Base-by-base conservation (phyloP, 2,113 vertebrate genomes). In the Callipepla californica region DNA sequence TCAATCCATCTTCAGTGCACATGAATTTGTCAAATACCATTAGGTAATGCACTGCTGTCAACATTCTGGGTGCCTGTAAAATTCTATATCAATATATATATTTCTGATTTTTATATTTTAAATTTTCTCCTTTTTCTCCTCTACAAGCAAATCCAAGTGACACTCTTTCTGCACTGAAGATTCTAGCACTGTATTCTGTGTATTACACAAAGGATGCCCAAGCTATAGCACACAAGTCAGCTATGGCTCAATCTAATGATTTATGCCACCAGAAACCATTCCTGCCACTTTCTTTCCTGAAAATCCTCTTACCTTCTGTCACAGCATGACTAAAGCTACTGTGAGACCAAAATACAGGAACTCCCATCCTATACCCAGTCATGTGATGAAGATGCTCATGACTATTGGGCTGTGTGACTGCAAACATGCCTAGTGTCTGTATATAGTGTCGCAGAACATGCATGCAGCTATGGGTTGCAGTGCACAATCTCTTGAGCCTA, bases 41-140 rank as follows among this genome's bases (percentile, higher is more conserved):
- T 63, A 65, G 61, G 70, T 40, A 40, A 4, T 80, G 26, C 32
- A 32, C 20, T 80, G 67, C 59, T 92, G n/a, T 92, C 78, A 89
- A 47, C 48, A 51, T 22, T 47, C 47, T 77, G 17, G 28, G 19
- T 70, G 30, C 77, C 34, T 32, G 17, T 19, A 57, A 32, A 11
- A 57, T 57, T 74, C 57, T 70, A 67, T 80, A 89, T 62, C 45
- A 70, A 17, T 2, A 51, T 2, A 2, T 55, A 30, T 67, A 50
- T 10, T 2, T 10, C 42, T 30, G 28, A 74, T 67, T 75, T 26
- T 45, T 84, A 0, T 15, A 86, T 62, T 9, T 70, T 53, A 78
- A 34, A 25, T 42, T 89, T 65, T 73, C n/a, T 72, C 32, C 23
- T 47, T 91, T 92, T 82, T 80, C 80, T 80, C 74, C 34, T 87